Percentiles rank a stretch among this genome's conserved stretches.
Evolutionary conservation across 1,140 invertebrate genomes (phyloP).

Genomic region (Orussus abietinus): DNA sequence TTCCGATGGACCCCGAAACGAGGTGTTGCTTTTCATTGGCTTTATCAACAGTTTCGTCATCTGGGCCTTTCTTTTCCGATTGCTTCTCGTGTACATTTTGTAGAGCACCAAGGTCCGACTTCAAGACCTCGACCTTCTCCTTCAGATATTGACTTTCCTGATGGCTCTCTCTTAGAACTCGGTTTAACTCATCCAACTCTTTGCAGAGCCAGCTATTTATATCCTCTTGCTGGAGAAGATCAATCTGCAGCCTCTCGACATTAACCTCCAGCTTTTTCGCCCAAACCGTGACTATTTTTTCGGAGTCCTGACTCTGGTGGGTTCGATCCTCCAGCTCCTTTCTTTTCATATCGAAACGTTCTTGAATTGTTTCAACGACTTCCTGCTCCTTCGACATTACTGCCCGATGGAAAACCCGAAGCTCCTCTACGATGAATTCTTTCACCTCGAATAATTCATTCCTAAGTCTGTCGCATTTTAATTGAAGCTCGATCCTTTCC

Average conservation of each 20-base stretch:
- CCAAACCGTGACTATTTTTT: constrained; percentile 30
- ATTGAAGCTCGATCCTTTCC: too few relatives aligned
- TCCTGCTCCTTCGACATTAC: constrained; percentile 40
- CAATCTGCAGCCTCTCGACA: constrained; percentile 35
- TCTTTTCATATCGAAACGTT: constrained; percentile 20
- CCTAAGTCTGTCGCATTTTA: constrained; percentile 17
- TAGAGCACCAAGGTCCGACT: constrained; percentile 29
- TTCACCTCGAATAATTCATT: constrained; percentile 28
- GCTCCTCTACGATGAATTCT: constrained; percentile 35
- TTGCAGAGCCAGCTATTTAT: constrained; percentile 12
- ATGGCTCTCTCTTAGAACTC: constrained; percentile 18
- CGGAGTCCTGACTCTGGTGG: constrained; percentile 27
- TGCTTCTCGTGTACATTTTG: constrained; percentile 33
- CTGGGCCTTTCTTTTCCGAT: constrained; percentile 7
- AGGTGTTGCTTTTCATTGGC: constrained; percentile 32
- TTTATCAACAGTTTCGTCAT: constrained; percentile 15
- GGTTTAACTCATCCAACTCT: constrained; percentile 7
- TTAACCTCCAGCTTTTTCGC: constrained; percentile 36
- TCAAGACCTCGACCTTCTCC: constrained; percentile 28
- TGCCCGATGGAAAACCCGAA: constrained; percentile 30
- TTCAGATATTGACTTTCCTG: constrained; percentile 34
- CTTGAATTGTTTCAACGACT: constrained; percentile 28
- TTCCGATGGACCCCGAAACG: constrained; percentile 15
- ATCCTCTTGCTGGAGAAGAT: constrained; percentile 23
- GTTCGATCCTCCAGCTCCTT: constrained; percentile 31